Percentiles rank a stretch among this genome's conserved stretches.
phyloP scores from a whole-genome alignment of 2,888 invertebrate genomes.

The Calliphora vomitoria region DNA sequence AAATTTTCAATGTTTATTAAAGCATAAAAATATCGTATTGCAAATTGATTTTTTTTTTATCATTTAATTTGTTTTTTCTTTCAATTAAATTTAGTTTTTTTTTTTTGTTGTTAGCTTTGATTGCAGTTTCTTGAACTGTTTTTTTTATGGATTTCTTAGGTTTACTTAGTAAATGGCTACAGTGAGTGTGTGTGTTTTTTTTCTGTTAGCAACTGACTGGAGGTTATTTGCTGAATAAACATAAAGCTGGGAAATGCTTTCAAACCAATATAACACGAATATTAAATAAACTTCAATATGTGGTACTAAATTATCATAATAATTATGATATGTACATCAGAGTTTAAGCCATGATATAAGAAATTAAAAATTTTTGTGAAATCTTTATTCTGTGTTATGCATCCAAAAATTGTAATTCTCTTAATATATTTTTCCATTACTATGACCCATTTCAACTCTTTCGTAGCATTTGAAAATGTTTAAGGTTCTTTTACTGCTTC shows the following conservation, averaged over 20 bases:
- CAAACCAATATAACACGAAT: too few relatives aligned
- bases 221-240: slow-evolving; percentile 51
- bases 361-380: too few relatives aligned
- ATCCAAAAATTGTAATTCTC: too few relatives aligned
- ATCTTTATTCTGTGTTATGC: too few relatives aligned
- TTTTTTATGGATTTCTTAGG: not conserved
- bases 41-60: not conserved
- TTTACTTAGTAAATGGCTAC: not conserved
- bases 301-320: too few relatives aligned
- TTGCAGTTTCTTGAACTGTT: slow-evolving; percentile 21
- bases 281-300: too few relatives aligned
- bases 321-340: too few relatives aligned
- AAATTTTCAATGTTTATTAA: not conserved
- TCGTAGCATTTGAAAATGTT: too few relatives aligned
- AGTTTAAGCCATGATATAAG: too few relatives aligned
- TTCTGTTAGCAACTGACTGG: slow-evolving; percentile 31
- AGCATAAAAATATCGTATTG: not conserved
- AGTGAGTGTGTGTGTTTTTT: not conserved
- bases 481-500: too few relatives aligned
- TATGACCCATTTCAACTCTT: too few relatives aligned
- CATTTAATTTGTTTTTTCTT: not conserved
- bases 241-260: slow-evolving; percentile 22
- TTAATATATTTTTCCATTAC: too few relatives aligned
- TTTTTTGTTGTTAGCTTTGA: not conserved
- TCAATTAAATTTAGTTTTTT: not conserved